Percentiles rank a stretch among this genome's conserved stretches.
phyloP scores from a whole-genome alignment of 2,113 vertebrate genomes.

The Aptenodytes patagonicus region DNA sequence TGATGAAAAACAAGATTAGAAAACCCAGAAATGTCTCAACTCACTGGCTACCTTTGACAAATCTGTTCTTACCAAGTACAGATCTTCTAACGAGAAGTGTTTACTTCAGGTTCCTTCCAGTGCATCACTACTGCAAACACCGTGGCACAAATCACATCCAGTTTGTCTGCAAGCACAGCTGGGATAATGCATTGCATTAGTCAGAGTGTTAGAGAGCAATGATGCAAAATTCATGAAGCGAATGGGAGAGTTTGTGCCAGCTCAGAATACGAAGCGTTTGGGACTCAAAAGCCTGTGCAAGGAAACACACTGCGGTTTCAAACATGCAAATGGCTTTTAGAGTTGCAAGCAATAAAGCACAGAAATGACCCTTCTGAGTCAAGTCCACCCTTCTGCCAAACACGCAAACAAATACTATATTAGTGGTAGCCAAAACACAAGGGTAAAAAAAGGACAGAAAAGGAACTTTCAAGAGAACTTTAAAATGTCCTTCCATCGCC shows the following conservation, averaged over 20 bases:
- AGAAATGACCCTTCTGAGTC: not conserved
- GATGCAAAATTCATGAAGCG: not conserved
- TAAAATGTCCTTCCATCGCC: not conserved
- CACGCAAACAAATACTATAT: accelerated
- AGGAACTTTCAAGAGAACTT: not conserved
- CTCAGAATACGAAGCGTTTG: not conserved
- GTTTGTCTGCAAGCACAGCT: not conserved
- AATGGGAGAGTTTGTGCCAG: not conserved
- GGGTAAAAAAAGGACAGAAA: not conserved
- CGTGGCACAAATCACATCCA: not conserved
- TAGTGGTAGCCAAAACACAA: accelerated
- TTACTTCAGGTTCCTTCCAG: not conserved
- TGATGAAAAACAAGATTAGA: not conserved
- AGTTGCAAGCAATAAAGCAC: not conserved
- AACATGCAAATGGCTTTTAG: not conserved
- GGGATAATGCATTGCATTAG: accelerated
- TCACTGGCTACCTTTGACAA: not conserved
- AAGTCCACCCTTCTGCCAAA: not conserved
- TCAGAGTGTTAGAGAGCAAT: not conserved
- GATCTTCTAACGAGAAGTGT: not conserved
- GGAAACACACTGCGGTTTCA: not conserved
- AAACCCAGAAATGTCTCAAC: not conserved
- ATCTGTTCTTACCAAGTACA: not conserved
- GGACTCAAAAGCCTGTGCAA: not conserved
- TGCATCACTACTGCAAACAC: not conserved